Evolutionary conservation across 2,113 vertebrate species (phyloP), one percentile per base, ranked within the genome.

Genomic region (Xyliphius kryptos): DNA sequence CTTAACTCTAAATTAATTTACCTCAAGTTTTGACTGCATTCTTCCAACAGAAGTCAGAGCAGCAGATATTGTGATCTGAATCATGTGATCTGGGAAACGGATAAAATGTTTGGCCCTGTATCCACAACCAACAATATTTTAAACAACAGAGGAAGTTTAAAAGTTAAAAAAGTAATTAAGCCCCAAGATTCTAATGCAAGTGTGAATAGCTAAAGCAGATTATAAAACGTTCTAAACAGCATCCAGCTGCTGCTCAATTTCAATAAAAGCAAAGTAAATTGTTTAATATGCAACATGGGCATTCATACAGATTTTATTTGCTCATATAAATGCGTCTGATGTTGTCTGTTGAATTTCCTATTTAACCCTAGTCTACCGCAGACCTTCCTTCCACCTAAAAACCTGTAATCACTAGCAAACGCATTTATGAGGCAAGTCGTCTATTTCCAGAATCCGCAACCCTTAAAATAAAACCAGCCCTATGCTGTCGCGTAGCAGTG

Each of bases 101-200:
- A 65, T 26, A 48, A 56, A 61, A 44, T 63, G 51, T 49, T 75
- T 55, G 66, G 58, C 12, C 56, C 56, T 15, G 71, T 37, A 16
- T 67, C 74, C 76, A 81, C 78, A 70, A 72, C 61, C 12, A 53
- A 63, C 64, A 66, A 76, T 78, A 74, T 67, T 66, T 77, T 51
- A 69, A 37, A 21, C 73, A 67, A 41, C 65, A 67, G 58, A 78
- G 68, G 71, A 79, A 81, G 74, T 37, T 40, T 48, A 68, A 63
- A 78, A 68, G 71, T 81, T 73, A 77, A 80, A 77, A 77, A 75
- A 54, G 38, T 68, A 80, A 78, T 82, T 77, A 81, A 63, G 61
- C 57, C 79, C 26, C 7, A 6, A 77, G 50, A 68, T 72, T 71
- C 46, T 69, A 57, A 41, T 57, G 63, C 69, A 77, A 71, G 65